A percentile compares a stretch with the other conserved stretches of the same genome.
Evolutionary conservation across 2,797 vertebrate genomes (phyloP).

Genomic region (Adelosebastes latens): DNA sequence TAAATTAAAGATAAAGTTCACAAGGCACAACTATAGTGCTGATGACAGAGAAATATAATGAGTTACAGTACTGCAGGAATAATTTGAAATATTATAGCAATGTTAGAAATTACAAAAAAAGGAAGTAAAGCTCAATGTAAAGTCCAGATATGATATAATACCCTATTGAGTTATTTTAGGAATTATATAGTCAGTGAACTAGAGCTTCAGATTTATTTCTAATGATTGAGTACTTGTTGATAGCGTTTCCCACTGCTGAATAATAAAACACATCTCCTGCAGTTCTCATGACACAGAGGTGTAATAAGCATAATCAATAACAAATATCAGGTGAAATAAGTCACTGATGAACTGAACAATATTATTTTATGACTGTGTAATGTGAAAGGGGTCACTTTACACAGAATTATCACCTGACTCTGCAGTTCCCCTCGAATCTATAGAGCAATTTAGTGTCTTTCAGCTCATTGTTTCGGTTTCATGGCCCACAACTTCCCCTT

Average conservation of each 20-base stretch:
- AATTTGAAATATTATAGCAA: background rate
- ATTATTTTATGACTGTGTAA: background rate
- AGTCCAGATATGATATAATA: background rate
- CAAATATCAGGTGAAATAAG: background rate
- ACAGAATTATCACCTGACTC: background rate
- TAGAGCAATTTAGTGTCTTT: background rate
- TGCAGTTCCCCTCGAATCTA: background rate
- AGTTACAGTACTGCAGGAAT: background rate
- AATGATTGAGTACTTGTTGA: background rate
- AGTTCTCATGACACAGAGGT: background rate
- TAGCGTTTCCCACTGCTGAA: background rate
- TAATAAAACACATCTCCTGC: background rate
- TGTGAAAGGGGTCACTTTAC: background rate
- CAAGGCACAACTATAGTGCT: background rate
- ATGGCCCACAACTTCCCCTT: background rate
- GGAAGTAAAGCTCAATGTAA: background rate
- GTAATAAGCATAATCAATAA: background rate
- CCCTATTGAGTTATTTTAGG: background rate
- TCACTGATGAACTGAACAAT: background rate
- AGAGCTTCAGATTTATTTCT: background rate
- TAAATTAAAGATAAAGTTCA: background rate
- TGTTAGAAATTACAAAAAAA: background rate
- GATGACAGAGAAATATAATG: background rate
- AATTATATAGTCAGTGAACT: background rate
- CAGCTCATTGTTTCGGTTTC: background rate